A percentile compares a stretch with the other conserved stretches of the same genome.
Conservation (phyloP, 1,140 invertebrate genomes). For the Drosophila repleta region DNA sequence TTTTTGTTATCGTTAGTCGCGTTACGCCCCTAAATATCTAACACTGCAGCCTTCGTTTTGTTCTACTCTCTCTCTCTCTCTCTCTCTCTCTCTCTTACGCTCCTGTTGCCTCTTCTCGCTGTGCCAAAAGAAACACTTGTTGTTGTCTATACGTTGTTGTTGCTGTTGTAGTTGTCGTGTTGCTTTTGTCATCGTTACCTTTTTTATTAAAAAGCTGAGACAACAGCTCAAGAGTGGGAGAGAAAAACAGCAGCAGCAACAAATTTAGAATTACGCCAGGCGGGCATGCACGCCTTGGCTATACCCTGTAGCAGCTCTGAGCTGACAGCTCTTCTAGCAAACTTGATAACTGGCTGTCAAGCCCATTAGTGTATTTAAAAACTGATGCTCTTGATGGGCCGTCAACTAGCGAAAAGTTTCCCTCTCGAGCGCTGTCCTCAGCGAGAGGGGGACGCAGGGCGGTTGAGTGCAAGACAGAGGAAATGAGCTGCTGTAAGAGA, state of each 20-base stretch:
- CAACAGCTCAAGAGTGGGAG: slow-evolving; percentile 37
- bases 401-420: neutral
- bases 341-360: neutral
- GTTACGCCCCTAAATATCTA: slow-evolving; percentile 38
- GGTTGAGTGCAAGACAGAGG: no score
- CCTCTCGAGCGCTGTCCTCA: neutral
- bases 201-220: slow-evolving; percentile 50
- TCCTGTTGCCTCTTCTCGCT: slow-evolving; percentile 2
- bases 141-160: slow-evolving; percentile 26
- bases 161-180: slow-evolving; percentile 19
- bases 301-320: slow-evolving; percentile 1
- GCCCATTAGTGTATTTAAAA: neutral
- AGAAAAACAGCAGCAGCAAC: neutral
- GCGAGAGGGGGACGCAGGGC: no score
- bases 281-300: neutral
- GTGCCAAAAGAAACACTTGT: slow-evolving; percentile 37
- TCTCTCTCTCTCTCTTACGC: no score
- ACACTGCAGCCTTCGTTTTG: slow-evolving; percentile 21
- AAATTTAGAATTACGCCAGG: neutral
- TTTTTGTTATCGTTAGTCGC: slow-evolving; percentile 22
- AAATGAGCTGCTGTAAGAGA: no score
- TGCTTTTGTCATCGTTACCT: slow-evolving; percentile 44
- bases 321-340: neutral
- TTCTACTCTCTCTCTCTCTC: no score
- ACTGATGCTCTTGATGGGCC: neutral